Base-by-base conservation (phyloP, 2,888 invertebrate genomes). In the Syrphus vitripennis region DNA sequence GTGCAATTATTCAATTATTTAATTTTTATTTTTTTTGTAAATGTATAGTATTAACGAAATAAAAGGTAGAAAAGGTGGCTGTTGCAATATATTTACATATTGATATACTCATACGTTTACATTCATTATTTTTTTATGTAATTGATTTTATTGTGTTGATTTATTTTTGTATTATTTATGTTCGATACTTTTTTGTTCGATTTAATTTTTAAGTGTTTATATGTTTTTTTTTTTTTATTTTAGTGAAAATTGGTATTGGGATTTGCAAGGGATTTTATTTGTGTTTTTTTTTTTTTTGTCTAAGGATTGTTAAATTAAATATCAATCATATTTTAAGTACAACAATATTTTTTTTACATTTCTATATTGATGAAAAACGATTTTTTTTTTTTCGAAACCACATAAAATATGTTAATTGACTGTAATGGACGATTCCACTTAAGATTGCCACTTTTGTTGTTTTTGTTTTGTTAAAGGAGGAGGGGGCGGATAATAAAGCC, bases 71-170 rank as follows among this genome's bases (percentile, higher is more conserved):
- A 10, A 9, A 34, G 34, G 4, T 34, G 34, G 24, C 3, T 3
- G 24, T 26, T 7, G 21, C 37, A 37, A 59, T 59, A 59, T 59
- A 37, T 59, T 59, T 37, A 37, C 37, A 21, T 59, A 19, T 14
- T 6, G 34, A 59, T 59, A 70, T 79, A n/a, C n/a, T n/a, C n/a
- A n/a, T n/a, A n/a, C n/a, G n/a, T n/a, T n/a, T n/a, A n/a, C n/a
- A n/a, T n/a, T n/a, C n/a, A n/a, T n/a, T n/a, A n/a, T n/a, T n/a
- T n/a, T n/a, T n/a, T n/a, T n/a, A n/a, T n/a, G n/a, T n/a, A 83
- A 83, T 83, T 79, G 78, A 71, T 83, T 83, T 65, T 50, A 24
- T 24, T 79, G 72, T 79, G 70, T 50, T 70, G 70, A 55, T 67
- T 69, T 50, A 69, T 50, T 59, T 34, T 37, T 19, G 2, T 55